Evolutionary conservation across 2,888 invertebrate genomes (phyloP).

Genomic region (Temnothorax rugatulus): DNA sequence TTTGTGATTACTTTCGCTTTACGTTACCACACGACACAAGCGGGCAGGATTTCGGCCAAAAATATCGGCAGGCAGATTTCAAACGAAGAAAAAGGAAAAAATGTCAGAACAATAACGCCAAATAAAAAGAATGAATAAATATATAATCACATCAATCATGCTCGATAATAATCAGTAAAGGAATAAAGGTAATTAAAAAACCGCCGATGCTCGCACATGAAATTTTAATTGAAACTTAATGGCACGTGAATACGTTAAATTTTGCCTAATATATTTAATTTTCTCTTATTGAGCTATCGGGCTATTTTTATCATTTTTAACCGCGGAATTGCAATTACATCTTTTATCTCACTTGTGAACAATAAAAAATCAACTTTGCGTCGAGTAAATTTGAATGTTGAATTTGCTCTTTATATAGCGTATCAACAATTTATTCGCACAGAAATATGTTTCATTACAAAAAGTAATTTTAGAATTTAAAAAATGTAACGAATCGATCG

Average conservation of each 20-base stretch:
- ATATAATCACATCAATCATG: slow-evolving; percentile 43
- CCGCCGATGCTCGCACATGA: not conserved
- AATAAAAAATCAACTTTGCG: not conserved
- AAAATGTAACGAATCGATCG: not conserved
- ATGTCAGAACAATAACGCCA: slow-evolving; percentile 21
- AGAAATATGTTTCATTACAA: not conserved
- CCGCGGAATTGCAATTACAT: not conserved
- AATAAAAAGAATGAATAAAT: slow-evolving; percentile 12
- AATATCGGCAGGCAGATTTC: slow-evolving; percentile 45
- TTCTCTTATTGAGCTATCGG: not conserved
- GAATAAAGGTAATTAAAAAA: slow-evolving; percentile 21
- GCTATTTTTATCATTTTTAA: not conserved
- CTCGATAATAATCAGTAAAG: slow-evolving; percentile 22
- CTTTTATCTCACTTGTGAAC: not conserved
- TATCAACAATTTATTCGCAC: not conserved
- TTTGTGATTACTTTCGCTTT: slow-evolving; percentile 40
- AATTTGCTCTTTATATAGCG: not conserved
- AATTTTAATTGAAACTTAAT: slow-evolving; percentile 3
- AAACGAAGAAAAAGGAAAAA: slow-evolving; percentile 7
- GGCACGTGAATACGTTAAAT: not conserved
- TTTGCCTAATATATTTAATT: not conserved
- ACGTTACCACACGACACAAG: slow-evolving; percentile 52
- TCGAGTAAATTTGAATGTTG: not conserved
- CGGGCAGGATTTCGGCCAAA: slow-evolving; percentile 43
- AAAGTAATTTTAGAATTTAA: not conserved